Percentiles rank a stretch among this genome's conserved stretches.
phyloP scores from a whole-genome alignment of 2,113 vertebrate species.

The Hippolais icterina region DNA sequence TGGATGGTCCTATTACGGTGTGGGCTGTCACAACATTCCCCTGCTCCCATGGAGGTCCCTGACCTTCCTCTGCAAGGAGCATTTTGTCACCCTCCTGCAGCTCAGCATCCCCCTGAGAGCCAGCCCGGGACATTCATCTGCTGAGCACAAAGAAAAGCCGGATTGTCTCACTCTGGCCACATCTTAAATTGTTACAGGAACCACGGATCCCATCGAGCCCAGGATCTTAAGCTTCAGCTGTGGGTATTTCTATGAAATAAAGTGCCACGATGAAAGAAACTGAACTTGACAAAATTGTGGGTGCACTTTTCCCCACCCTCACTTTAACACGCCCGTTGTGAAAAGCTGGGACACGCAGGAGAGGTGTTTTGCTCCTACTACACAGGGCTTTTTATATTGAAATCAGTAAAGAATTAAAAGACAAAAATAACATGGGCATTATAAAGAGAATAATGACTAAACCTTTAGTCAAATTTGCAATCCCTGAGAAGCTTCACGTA shows the following conservation, averaged over 20 bases:
- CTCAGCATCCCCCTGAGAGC: background rate
- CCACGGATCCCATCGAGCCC: background rate
- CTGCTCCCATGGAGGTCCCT: constrained; percentile 7
- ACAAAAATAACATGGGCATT: constrained; percentile 43
- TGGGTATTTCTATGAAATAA: background rate
- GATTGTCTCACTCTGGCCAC: background rate
- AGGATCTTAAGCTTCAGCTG: background rate
- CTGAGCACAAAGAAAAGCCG: background rate
- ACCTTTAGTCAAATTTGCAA: constrained; percentile 60
- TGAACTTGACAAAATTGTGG: background rate
- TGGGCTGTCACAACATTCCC: constrained; percentile 22
- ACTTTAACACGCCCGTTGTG: background rate
- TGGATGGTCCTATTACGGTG: background rate
- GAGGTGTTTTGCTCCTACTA: constrained; percentile 2
- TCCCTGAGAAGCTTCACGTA: constrained; percentile 59
- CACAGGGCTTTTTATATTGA: constrained; percentile 1
- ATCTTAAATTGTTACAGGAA: background rate
- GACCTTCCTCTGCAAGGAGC: background rate
- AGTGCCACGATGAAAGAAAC: background rate
- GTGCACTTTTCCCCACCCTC: background rate
- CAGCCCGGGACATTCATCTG: background rate
- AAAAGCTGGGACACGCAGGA: background rate
- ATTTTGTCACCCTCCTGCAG: background rate
- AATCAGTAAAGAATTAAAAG: constrained; percentile 39
- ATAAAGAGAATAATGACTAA: constrained; percentile 64